Base-by-base conservation (phyloP, 2,113 vertebrate genomes). In the Eretmodus cyanostictus region DNA sequence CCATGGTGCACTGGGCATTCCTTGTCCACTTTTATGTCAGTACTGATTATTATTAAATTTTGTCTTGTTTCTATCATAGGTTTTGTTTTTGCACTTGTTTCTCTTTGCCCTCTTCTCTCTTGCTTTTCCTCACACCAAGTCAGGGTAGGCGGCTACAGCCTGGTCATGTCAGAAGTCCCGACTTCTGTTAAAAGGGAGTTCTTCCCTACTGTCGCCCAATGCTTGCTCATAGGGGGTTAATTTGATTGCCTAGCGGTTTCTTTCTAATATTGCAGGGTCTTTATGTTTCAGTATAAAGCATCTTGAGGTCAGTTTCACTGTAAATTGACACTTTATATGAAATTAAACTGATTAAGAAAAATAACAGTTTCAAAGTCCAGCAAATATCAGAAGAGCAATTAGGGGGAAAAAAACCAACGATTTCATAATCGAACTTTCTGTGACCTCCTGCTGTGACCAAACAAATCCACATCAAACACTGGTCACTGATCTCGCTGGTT, bases 141-240 rank as follows among this genome's bases (percentile, higher is more conserved):
- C n/a, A 42, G n/a, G 12, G 1, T 12, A 31, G 34, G 19, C 0
- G 5, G 1, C 36, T 71, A 22, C 7, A 0, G 36, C n/a, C 36
- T 14, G 63, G 1, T 71, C 8, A 24, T 71, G 38, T 24, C 36
- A 42, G n/a, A 68, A 1, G 36, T 68, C n/a, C 36, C 38, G 34
- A 40, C 36, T 71, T 42, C 36, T 71, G 12, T 71, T 71, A 71
- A 42, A 71, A 71, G 13, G 66, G n/a, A 71, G 38, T 71, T 42
- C 66, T 42, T 71, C 38, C 34, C 13, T 9, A 24, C 66, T 71
- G 38, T 71, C 5, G 22, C 38, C 66, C 40, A 71, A 6, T 42
- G 38, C n/a, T 27, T 16, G n/a, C 12, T 71, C 66, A 71, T 6
- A 42, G 12, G 36, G 66, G n/a, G 34, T 71, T 71, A 24, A 42